These are phyloP conservation scores for Hydrolagus colliei DNA, from an alignment of 2,797 vertebrate species.

Conservation along the genomic window DNA sequence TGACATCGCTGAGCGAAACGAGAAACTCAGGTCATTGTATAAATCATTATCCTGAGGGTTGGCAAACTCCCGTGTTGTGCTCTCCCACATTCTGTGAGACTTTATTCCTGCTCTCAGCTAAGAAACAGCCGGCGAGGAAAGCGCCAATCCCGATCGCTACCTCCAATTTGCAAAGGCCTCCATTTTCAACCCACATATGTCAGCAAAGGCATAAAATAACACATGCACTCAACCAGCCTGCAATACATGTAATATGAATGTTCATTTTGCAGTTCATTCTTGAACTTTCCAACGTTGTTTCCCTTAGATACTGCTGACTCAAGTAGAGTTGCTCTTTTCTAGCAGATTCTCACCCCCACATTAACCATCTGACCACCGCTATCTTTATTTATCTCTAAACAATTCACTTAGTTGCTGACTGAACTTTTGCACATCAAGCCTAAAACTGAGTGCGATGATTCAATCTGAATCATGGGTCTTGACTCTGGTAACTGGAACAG, in stretches of 20 bases:
- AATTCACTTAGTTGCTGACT: neutral
- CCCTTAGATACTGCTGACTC: neutral
- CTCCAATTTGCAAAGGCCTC: no score
- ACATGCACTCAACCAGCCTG: neutral
- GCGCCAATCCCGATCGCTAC: no score
- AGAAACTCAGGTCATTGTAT: no score
- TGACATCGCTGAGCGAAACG: no score
- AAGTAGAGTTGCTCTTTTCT: neutral
- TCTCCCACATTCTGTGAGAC: no score
- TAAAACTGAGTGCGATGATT: neutral
- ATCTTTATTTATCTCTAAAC: conserved; percentile 6
- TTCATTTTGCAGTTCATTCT: neutral
- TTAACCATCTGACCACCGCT: conserved; percentile 2
- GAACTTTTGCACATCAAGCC: neutral
- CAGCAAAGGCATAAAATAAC: conserved; percentile 20
- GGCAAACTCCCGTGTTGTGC: no score
- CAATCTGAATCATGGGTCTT: neutral
- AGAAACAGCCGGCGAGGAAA: no score
- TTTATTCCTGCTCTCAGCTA: no score
- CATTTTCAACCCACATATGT: neutral
- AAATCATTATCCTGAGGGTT: no score
- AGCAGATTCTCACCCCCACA: conserved; percentile 7
- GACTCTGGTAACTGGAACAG: neutral
- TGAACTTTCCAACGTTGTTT: neutral
- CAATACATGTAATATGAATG: no score